phyloP scores from a whole-genome alignment of 2,113 vertebrate species.

The Phyllostomus discolor region DNA sequence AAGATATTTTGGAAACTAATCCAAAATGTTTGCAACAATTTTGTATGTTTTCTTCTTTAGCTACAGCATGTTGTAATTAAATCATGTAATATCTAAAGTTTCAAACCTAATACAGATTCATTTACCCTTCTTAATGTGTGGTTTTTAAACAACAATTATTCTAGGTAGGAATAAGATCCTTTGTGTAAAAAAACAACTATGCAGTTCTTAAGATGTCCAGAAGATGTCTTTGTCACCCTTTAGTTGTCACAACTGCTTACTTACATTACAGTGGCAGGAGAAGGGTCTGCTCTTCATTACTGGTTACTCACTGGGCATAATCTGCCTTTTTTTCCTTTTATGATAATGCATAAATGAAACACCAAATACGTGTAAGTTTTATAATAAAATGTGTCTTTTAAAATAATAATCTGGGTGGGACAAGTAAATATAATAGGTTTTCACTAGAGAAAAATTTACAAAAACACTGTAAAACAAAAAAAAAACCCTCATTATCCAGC shows the following conservation, averaged over 20 bases:
- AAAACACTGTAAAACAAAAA: slow-evolving; percentile 15
- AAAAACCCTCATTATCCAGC: background rate
- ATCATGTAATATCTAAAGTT: slow-evolving; percentile 51
- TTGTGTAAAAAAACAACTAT: slow-evolving; percentile 36
- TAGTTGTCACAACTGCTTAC: slow-evolving; percentile 16
- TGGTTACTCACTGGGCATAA: background rate
- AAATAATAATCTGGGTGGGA: background rate
- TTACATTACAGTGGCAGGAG: background rate
- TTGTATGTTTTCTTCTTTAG: slow-evolving; percentile 35
- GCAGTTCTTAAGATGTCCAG: slow-evolving; percentile 74
- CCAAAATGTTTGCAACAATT: background rate
- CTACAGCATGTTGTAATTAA: slow-evolving; percentile 21
- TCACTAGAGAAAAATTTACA: slow-evolving; percentile 28
- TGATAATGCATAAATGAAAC: slow-evolving; percentile 29
- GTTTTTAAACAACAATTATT: slow-evolving; percentile 27
- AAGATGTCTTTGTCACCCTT: slow-evolving; percentile 76
- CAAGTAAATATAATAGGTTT: slow-evolving; percentile 14
- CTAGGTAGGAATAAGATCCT: background rate
- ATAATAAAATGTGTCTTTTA: slow-evolving; percentile 6
- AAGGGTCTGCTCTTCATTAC: background rate
- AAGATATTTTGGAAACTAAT: slow-evolving; percentile 40
- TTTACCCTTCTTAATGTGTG: slow-evolving; percentile 27
- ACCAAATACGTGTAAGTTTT: background rate
- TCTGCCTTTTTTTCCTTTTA: background rate
- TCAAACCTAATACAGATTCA: slow-evolving; percentile 7